Percentiles rank a stretch among this genome's conserved stretches.
Evolutionary conservation across 2,888 invertebrate genomes (phyloP).

Genomic region (Vanessa cardui): DNA sequence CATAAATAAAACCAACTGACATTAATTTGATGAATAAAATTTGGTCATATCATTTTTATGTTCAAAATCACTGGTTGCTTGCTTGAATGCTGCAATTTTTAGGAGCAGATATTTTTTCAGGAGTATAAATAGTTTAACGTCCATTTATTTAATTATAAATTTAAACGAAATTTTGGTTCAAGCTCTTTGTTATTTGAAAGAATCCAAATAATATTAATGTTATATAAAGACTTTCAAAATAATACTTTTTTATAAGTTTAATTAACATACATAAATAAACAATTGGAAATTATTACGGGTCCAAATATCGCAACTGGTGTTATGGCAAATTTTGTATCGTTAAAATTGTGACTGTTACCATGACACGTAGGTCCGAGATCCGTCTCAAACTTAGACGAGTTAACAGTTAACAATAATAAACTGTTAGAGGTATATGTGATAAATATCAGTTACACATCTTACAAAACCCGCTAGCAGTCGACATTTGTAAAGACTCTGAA

Average conservation of each 20-base stretch:
- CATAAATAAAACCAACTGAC: background rate
- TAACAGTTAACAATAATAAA: slow-evolving; percentile 77
- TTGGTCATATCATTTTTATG: background rate
- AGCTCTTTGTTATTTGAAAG: too few species aligned
- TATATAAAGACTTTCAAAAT: too few species aligned
- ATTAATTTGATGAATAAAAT: too few species aligned
- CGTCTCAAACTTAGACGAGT: slow-evolving; percentile 49
- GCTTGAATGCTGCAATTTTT: background rate
- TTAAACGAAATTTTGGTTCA: too few species aligned
- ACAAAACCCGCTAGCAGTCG: slow-evolving; percentile 67
- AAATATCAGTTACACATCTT: slow-evolving; percentile 59
- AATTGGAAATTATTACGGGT: background rate
- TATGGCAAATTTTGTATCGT: background rate
- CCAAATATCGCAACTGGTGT: too few species aligned
- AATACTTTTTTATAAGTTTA: background rate
- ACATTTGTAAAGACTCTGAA: slow-evolving; percentile 74
- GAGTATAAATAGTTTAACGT: too few species aligned
- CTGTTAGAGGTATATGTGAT: slow-evolving; percentile 68
- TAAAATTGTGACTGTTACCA: background rate
- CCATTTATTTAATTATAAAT: too few species aligned
- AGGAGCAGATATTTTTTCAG: too few species aligned
- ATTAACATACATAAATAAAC: background rate
- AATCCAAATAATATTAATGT: too few species aligned
- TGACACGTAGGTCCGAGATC: slow-evolving; percentile 15
- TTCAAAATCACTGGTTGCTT: background rate